Evolutionary conservation across 1,140 invertebrate genomes (phyloP).

Genomic region (Brachionus sp.): DNA sequence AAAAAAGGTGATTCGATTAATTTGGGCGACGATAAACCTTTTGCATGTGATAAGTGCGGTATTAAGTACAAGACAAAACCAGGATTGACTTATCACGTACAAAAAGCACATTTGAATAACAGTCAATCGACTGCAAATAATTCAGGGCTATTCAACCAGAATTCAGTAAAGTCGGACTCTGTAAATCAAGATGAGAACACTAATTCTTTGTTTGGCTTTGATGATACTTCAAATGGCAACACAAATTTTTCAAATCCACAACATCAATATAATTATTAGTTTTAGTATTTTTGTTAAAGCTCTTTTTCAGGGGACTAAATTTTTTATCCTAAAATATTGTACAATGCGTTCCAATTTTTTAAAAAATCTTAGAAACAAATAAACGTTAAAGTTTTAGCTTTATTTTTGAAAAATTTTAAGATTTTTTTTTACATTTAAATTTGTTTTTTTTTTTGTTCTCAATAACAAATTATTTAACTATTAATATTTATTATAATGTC

Average conservation of each 20-base stretch:
- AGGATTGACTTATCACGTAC: slow-evolving; percentile 89
- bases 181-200: slow-evolving; percentile 31
- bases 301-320: not conserved
- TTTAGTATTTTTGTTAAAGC: not conserved
- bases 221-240: not conserved
- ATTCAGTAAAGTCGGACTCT: slow-evolving; percentile 6
- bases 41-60: slow-evolving; percentile 88
- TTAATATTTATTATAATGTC: not conserved
- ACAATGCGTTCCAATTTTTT: not conserved
- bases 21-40: slow-evolving; percentile 73
- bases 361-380: not conserved
- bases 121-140: not conserved
- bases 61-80: slow-evolving; percentile 94
- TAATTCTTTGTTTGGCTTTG: slow-evolving; percentile 20
- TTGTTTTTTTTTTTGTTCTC: not conserved
- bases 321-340: not conserved
- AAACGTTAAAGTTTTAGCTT: not conserved
- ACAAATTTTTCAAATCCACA: not conserved
- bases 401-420: not conserved
- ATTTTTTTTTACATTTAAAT: not conserved
- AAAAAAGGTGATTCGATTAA: slow-evolving; percentile 63
- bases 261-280: not conserved
- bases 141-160: not conserved
- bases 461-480: not conserved
- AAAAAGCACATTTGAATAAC: slow-evolving; percentile 4